These are phyloP conservation scores for Tenebrio molitor DNA, from an alignment of 1,140 invertebrate species.

Conservation along the genomic window DNA sequence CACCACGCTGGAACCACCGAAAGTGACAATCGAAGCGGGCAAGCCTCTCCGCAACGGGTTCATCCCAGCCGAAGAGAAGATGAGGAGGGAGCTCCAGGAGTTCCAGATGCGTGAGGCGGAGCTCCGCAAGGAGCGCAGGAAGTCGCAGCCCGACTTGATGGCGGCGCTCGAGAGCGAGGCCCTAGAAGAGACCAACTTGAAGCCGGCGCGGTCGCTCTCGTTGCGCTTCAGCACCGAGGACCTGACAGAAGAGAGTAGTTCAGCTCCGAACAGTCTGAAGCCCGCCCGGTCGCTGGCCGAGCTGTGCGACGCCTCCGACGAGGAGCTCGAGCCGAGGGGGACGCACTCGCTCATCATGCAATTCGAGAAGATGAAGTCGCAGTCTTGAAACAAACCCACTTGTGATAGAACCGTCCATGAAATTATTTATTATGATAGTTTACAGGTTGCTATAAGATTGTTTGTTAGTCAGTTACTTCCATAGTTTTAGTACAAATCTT, in stretches of 20 bases:
- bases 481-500: slow-evolving; percentile 36
- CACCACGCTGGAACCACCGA: slow-evolving; percentile 58
- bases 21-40: slow-evolving; percentile 56
- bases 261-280: slow-evolving; percentile 59
- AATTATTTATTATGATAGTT: slow-evolving; percentile 30
- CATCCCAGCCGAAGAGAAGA: slow-evolving; percentile 63
- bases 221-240: slow-evolving; percentile 58
- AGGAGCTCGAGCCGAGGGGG: slow-evolving; percentile 60
- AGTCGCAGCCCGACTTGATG: slow-evolving; percentile 62
- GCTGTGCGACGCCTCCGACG: slow-evolving; percentile 62
- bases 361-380: slow-evolving; percentile 50
- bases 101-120: slow-evolving; percentile 61
- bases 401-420: slow-evolving; percentile 34
- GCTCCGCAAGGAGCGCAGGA: slow-evolving; percentile 60
- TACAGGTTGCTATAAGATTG: background rate
- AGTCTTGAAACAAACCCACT: slow-evolving; percentile 4
- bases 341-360: slow-evolving; percentile 57
- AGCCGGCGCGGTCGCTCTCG: slow-evolving; percentile 60
- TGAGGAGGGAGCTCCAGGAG: slow-evolving; percentile 62
- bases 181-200: slow-evolving; percentile 50
- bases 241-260: slow-evolving; percentile 50
- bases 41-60: slow-evolving; percentile 61
- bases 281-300: slow-evolving; percentile 61
- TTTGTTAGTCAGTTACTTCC: slow-evolving; percentile 11
- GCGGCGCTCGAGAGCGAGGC: slow-evolving; percentile 55